A percentile compares a stretch with the other conserved stretches of the same genome.
Conservation (phyloP, 2,797 vertebrate species). For the Sebastes trivittatus region DNA sequence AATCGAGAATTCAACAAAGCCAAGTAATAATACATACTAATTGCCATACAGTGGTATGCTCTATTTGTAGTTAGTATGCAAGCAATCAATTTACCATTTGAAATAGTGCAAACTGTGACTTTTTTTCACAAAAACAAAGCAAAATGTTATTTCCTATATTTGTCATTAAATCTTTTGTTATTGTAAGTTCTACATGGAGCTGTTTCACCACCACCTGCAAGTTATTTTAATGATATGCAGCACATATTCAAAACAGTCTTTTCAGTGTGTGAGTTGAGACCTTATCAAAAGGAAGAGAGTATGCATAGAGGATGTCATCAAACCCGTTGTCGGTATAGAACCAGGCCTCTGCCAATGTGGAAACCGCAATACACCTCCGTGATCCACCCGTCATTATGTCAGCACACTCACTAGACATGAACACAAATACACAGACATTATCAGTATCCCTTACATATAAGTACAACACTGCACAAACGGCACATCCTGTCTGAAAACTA, state of each 20-base stretch:
- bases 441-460: neutral
- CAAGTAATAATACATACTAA: no score
- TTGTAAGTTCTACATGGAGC: neutral
- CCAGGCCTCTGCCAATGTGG: constrained; percentile 85
- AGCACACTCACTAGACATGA: constrained; percentile 80
- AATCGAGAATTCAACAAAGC: no score
- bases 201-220: neutral
- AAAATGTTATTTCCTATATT: neutral
- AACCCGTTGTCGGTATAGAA: constrained; percentile 85
- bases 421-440: constrained; percentile 8
- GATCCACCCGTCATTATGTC: constrained; percentile 84
- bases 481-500: neutral
- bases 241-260: neutral
- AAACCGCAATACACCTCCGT: constrained; percentile 83
- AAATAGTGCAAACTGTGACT: neutral
- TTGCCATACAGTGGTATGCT: no score
- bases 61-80: neutral
- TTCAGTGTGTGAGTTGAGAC: constrained; percentile 32
- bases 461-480: neutral
- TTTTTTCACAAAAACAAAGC: neutral
- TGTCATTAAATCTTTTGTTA: neutral
- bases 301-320: constrained; percentile 88
- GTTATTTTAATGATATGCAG: neutral
- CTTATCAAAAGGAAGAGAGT: constrained; percentile 83
- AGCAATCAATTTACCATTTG: neutral